Percentiles rank a stretch among this genome's conserved stretches.
These are phyloP conservation scores for Podargus strigoides DNA, from an alignment of 2,797 vertebrate genomes.

Conservation along the genomic window DNA sequence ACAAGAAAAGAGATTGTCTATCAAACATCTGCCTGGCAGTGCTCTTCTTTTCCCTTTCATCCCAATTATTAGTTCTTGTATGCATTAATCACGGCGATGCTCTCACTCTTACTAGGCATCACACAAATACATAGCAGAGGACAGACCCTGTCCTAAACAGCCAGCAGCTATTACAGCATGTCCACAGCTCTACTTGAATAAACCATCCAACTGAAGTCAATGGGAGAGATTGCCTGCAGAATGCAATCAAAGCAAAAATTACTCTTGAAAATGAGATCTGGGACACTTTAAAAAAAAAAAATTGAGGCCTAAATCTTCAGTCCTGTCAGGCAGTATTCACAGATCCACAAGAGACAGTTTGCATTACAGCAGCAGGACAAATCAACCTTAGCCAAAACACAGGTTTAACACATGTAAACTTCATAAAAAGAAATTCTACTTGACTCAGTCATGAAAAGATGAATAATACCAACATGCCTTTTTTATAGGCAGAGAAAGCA, in stretches of 20 bases:
- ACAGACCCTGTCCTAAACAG: not conserved
- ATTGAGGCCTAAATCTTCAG: not conserved
- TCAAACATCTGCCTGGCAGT: not conserved
- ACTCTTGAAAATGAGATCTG: not conserved
- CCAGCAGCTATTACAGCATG: not conserved
- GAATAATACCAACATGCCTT: not conserved
- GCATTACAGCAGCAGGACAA: not conserved
- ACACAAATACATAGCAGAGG: not conserved
- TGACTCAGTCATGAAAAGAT: not conserved
- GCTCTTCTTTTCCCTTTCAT: not conserved
- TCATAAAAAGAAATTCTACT: not conserved
- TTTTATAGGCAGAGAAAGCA: not conserved
- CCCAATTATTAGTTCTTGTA: not conserved
- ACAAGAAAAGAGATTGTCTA: not conserved
- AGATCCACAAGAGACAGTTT: not conserved
- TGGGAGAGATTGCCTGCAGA: not conserved
- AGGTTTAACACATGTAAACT: not conserved
- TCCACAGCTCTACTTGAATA: not conserved
- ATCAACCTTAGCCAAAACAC: not conserved
- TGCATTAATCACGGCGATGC: not conserved
- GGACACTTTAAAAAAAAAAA: not conserved
- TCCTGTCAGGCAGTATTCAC: not conserved
- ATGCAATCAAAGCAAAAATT: not conserved
- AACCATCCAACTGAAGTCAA: not conserved
- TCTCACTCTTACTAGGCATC: not conserved